Evolutionary conservation across 2,113 vertebrate genomes (phyloP).

Genomic region (Prochilodus magdalenae): DNA sequence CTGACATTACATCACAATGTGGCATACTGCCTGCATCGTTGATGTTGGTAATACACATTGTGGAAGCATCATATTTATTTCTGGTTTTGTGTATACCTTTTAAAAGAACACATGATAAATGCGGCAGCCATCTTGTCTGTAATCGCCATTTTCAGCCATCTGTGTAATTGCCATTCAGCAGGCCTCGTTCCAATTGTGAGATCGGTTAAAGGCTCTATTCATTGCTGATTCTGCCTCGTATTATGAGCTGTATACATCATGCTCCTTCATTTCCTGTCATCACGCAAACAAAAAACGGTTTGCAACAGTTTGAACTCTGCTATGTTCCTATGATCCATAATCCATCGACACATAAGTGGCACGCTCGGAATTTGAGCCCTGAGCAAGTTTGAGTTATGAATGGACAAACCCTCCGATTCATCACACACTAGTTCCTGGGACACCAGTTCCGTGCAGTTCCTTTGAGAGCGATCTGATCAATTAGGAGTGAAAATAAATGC

Average conservation of each 20-base stretch:
- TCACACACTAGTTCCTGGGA: slow-evolving; percentile 1
- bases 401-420: slow-evolving; percentile 45
- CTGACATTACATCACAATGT: no score
- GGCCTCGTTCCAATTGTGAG: slow-evolving; percentile 4
- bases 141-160: not conserved
- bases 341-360: slow-evolving; percentile 4
- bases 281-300: slow-evolving; percentile 50
- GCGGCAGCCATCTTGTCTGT: no score
- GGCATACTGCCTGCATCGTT: no score
- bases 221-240: slow-evolving; percentile 22
- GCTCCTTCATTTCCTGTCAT: slow-evolving; percentile 43
- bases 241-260: slow-evolving; percentile 30
- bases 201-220: slow-evolving; percentile 15
- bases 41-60: no score
- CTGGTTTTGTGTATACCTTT: no score
- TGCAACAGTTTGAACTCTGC: slow-evolving; percentile 29
- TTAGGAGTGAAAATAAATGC: slow-evolving; percentile 66
- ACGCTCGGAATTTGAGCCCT: slow-evolving; percentile 43
- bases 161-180: not conserved
- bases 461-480: slow-evolving; percentile 55
- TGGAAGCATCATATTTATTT: no score
- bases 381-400: slow-evolving; percentile 47
- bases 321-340: slow-evolving; percentile 44
- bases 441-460: slow-evolving; percentile 45
- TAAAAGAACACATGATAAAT: no score